These are phyloP conservation scores for Talpa occidentalis DNA, from an alignment of 2,113 vertebrate genomes.

Conservation along the genomic window DNA sequence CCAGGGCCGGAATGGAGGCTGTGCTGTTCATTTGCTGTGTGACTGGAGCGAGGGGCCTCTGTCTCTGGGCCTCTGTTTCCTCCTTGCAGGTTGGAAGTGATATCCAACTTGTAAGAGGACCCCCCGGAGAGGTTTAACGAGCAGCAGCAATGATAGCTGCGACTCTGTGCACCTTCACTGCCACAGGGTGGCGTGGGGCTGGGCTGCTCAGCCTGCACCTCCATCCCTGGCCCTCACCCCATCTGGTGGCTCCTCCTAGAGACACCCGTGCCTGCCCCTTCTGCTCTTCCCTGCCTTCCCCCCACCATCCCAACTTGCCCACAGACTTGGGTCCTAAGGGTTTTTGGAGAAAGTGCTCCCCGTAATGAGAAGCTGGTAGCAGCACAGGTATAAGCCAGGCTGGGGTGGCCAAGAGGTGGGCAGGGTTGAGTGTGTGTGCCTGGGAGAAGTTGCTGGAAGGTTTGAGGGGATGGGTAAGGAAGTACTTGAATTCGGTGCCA, in stretches of 20 bases:
- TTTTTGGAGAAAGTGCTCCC: neutral
- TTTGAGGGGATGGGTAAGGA: neutral
- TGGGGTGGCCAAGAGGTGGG: neutral
- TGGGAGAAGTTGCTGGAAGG: neutral
- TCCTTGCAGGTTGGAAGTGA: rapidly evolving
- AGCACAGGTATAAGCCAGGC: neutral
- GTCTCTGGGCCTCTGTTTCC: neutral
- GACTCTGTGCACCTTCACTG: no score
- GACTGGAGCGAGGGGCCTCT: no score
- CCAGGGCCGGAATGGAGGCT: rapidly evolving
- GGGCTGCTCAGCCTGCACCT: rapidly evolving
- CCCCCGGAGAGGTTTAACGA: rapidly evolving
- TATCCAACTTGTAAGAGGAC: neutral
- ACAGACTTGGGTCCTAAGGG: neutral
- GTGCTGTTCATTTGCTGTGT: rapidly evolving
- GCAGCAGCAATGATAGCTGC: rapidly evolving
- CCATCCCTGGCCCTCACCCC: neutral
- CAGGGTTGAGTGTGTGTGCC: no score
- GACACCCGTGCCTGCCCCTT: neutral
- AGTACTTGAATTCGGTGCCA: rapidly evolving
- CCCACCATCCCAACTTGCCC: no score
- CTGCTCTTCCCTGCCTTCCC: rapidly evolving
- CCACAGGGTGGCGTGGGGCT: no score
- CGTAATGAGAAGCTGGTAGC: neutral
- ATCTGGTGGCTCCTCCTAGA: neutral